Percentiles rank a stretch among this genome's conserved stretches.
Evolutionary conservation across 2,113 vertebrate genomes (phyloP).

Genomic region (Sakesphorus luctuosus): DNA sequence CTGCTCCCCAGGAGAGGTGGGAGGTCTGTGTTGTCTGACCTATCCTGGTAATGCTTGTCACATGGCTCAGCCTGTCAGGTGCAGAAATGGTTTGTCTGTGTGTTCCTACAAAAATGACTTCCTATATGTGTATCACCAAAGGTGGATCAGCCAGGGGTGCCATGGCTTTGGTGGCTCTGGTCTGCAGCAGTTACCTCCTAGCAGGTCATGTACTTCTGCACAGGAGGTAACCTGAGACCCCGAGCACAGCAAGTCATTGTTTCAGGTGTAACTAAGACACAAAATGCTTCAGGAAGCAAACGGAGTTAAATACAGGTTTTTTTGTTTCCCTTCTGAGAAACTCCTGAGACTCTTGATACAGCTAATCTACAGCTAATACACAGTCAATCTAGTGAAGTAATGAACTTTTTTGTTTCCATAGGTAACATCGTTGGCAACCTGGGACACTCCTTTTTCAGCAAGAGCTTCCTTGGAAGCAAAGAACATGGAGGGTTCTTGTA

Average conservation of each 20-base stretch:
- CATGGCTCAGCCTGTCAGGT: neutral
- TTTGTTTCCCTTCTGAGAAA: neutral
- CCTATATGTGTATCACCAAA: neutral
- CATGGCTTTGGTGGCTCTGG: neutral
- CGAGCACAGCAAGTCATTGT: neutral
- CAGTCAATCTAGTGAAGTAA: neutral
- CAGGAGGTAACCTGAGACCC: neutral
- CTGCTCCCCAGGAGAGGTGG: neutral
- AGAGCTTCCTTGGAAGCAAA: slow-evolving; percentile 95
- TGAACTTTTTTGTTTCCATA: slow-evolving; percentile 53
- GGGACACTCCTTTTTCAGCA: slow-evolving; percentile 97
- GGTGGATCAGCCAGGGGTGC: neutral
- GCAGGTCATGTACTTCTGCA: neutral
- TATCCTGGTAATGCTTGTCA: neutral
- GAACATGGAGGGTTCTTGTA: slow-evolving; percentile 98
- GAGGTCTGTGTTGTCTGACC: fast-evolving
- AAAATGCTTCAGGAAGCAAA: neutral
- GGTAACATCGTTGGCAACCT: slow-evolving; percentile 93
- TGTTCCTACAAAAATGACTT: neutral
- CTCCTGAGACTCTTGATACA: neutral
- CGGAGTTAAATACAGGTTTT: neutral
- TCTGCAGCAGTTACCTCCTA: neutral
- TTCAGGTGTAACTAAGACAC: neutral
- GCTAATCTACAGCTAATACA: no score
- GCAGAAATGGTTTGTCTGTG: neutral